Base-by-base conservation (phyloP, 2,888 invertebrate genomes). In the Baccha elongata region DNA sequence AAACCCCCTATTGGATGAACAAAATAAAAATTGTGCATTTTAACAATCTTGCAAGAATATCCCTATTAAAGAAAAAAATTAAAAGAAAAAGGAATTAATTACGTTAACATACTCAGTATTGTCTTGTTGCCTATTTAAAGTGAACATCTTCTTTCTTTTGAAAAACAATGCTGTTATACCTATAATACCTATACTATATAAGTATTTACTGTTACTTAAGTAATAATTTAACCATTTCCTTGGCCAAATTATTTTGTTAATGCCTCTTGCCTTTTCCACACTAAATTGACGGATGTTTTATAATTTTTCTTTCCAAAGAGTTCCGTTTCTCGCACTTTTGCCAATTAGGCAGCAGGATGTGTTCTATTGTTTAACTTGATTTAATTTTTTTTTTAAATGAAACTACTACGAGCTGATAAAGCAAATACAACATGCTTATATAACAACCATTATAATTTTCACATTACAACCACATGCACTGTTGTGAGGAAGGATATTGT, bases 321-420 rank as follows among this genome's bases (percentile, higher is more conserved):
- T 79, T 74, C 60, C 74, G 73, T 62, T 79, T 68, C 79, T 68
- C 79, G 73, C 79, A 79, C 79, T 79, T 79, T 68, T 79, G 48
- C 74, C 73, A 73, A 79, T 74, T 79, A 74, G 74, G 78, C 80
- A 32, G 23, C 71, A 75, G 65, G 65, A 71, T 71, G 75, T 81
- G 52, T 81, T 81, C 80, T 81, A 81, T 81, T 81, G 80, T 81
- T 81, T 21, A 23, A 68, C 23, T 40, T 37, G 13, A 40, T 40
- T 40, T 40, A 13, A 13, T 21, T 53, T 53, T 53, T 23, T 48
- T 48, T 48, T 48, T 17, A 13, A 13, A 58, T 40, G 40, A 58
- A 40, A 1, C 40, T 58, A 40, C 58, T 40, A n/a, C 40, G 13
- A 23, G 23, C 58, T 58, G 58, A 58, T 58, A 58, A 58, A 58